Base-by-base conservation (phyloP, 2,888 invertebrate species). In the Drosophila basisetae region DNA sequence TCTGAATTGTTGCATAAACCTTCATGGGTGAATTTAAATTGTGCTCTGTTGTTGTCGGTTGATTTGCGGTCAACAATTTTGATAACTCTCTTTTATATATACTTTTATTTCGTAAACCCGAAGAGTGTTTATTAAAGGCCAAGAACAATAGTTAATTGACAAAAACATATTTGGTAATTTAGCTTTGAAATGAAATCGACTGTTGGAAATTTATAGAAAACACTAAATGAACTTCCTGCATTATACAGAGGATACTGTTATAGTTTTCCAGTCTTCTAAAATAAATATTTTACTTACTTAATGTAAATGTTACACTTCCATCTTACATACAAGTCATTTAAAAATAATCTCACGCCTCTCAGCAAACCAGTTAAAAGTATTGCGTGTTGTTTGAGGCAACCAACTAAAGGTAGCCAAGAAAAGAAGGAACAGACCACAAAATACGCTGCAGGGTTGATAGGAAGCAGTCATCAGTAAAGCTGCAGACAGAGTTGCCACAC, bases 21-120 rank as follows among this genome's bases (percentile, higher is more conserved):
- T 87, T 78, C 70, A 75, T 85, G 80, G 76, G 71, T 55, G 70
- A 74, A 82, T 82, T 84, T 73, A 88, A 90, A 88, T 86, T 77
- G 76, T 77, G 81, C 73, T 60, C 54, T 78, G 59, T 61, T 61
- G 62, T 76, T 80, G 81, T 33, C 69, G 68, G 58, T 73, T 73
- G 67, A 71, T 71, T 74, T 80, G 82, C 79, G 72, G 76, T 74
- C 78, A 74, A 82, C 62, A 70, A 68, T 65, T 61, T 77, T 83
- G 79, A 83, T 83, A 78, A 85, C 86, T 89, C 66, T 75, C 54
- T 90, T 88, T 74, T 76, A 52, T 49, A 68, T 59, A 31, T 62
- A 55, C 55, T 47, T 25, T 31, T 47, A 22, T 33, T 22, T 18
- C 31, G 28, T 18, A 6, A 39, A 2, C 10, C 28, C 25, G n/a